Evolutionary conservation across 2,113 vertebrate genomes (phyloP).

Genomic region (Leucopsar rothschildi): DNA sequence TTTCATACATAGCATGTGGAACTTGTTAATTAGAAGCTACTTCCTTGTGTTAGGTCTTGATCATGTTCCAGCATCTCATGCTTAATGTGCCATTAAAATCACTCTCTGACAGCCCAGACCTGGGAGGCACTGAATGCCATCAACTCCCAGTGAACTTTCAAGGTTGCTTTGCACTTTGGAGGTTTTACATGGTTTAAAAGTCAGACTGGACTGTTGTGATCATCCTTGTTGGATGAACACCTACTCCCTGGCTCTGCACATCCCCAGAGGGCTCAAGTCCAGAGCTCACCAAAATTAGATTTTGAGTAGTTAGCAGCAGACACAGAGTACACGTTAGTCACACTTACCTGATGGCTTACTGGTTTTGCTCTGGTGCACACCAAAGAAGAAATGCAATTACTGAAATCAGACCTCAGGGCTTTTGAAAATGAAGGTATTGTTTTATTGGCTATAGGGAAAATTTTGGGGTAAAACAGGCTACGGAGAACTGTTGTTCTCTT

Average conservation of each 20-base stretch:
- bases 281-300: background rate
- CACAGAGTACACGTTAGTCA: background rate
- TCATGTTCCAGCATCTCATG: background rate
- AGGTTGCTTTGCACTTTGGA: background rate
- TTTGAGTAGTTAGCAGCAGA: background rate
- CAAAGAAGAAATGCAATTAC: background rate
- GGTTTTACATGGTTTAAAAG: background rate
- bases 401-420: background rate
- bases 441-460: background rate
- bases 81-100: slow-evolving; percentile 41
- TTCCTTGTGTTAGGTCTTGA: slow-evolving; percentile 52
- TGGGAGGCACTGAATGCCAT: background rate
- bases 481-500: background rate
- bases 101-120: background rate
- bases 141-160: background rate
- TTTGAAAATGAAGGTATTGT: background rate
- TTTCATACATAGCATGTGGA: slow-evolving; percentile 41
- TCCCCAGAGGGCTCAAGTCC: background rate
- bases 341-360: background rate
- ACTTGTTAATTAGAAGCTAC: slow-evolving; percentile 59
- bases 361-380: background rate
- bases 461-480: background rate
- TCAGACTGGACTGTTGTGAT: background rate
- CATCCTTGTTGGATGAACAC: background rate
- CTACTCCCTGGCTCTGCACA: background rate